Evolutionary conservation across 2,797 vertebrate species (phyloP), one percentile per base, ranked within the genome.

Genomic region (Gymnoscopelus microlampas): DNA sequence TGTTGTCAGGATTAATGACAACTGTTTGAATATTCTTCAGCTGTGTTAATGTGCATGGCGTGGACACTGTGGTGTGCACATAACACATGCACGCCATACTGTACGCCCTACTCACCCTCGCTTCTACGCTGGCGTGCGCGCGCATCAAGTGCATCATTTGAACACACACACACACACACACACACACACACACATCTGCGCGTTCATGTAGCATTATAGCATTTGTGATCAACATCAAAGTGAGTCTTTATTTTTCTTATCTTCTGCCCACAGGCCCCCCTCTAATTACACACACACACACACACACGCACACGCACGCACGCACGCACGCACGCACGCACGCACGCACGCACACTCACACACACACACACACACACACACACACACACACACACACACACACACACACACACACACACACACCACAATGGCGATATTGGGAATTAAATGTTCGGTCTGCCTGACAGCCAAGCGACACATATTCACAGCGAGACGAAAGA

Each of bases 171-270:
- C 35, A 39, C 35, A 7, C 35, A 32, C 32, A 5, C 32, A 5
- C 32, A 5, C 32, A 32, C 32, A 32, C 32, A 32, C 3, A 32
- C n/a, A 19, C 50, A 55, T 68, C 26, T 39, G 51, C 32, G 49
- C 59, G 60, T 60, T 35, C 65, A 63, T 5, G 5, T 66, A 80
- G 72, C 82, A 69, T 78, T 67, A 87, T 85, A 87, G 81, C 83
- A 86, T 83, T 82, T 87, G 82, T 78, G 82, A 88, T 87, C 82
- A 84, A 86, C 88, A 90, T 89, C 86, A 91, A 88, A 91, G 87
- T 81, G 61, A 82, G 84, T 84, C 79, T 85, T 88, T 87, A 83
- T 88, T 83, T 87, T 85, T 74, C 81, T 90, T 91, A 90, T 91
- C 88, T 89, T 76, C 75, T 79, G 82, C 78, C 86, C 71, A 74